Evolutionary conservation across 2,113 vertebrate genomes (phyloP).

Genomic region (Neotragus moschatus): DNA sequence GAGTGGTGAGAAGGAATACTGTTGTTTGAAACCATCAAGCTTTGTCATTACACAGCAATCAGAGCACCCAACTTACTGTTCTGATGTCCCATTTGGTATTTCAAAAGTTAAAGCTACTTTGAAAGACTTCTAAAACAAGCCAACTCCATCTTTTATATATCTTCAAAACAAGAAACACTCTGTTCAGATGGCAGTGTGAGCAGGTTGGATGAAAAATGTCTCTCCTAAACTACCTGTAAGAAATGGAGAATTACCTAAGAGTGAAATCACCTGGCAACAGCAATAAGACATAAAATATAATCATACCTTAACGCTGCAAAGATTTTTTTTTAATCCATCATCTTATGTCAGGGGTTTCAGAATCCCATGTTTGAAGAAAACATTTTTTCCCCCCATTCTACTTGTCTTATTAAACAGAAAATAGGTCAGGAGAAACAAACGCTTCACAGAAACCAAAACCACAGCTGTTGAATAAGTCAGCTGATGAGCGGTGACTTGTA

Average conservation of each 20-base stretch:
- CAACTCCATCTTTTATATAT: not conserved
- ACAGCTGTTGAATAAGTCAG: not conserved
- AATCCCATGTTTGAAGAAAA: constrained; percentile 5
- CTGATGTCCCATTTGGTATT: constrained; percentile 6
- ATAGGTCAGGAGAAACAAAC: not conserved
- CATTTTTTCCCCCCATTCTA: not conserved
- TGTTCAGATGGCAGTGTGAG: not conserved
- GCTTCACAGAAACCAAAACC: not conserved
- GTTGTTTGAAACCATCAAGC: not conserved
- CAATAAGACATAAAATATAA: not conserved
- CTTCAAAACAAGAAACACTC: constrained; percentile 5
- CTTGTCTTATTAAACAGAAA: constrained; percentile 25
- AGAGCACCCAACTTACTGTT: not conserved
- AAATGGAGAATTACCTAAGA: not conserved
- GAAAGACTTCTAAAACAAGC: not conserved
- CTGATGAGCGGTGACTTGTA: not conserved
- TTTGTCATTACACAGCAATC: not conserved
- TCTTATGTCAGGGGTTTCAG: not conserved
- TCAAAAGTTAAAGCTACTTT: constrained; percentile 3
- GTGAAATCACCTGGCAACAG: not conserved
- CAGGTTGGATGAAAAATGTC: not conserved
- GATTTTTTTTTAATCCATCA: not conserved
- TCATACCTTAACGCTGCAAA: not conserved
- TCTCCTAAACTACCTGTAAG: not conserved
- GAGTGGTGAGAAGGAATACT: not conserved